Evolutionary conservation across 1,140 invertebrate genomes (phyloP).

Genomic region (Plutomurus gul): DNA sequence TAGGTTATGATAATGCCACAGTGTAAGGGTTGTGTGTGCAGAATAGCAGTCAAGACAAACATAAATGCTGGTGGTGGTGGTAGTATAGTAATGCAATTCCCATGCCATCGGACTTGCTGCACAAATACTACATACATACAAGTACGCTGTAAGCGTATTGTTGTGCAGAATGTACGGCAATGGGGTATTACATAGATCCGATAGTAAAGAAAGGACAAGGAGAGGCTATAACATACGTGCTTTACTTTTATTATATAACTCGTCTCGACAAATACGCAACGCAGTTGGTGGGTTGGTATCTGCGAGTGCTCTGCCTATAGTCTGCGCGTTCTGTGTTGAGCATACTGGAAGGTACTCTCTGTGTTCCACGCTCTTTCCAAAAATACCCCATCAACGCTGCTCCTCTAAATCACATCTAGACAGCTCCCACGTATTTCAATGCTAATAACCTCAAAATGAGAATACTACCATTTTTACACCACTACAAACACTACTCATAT

Average conservation of each 20-base stretch:
- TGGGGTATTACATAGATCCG: too few relatives aligned
- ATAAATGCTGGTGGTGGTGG: too few relatives aligned
- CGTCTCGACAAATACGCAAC: slow-evolving; percentile 12
- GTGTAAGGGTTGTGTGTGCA: too few relatives aligned
- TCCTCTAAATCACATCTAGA: slow-evolving; percentile 5
- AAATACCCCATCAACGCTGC: slow-evolving; percentile 6
- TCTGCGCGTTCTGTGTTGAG: neutral
- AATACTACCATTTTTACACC: too few relatives aligned
- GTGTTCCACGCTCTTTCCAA: neutral
- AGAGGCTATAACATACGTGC: neutral
- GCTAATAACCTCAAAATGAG: slow-evolving; percentile 23
- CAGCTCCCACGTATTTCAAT: slow-evolving; percentile 28
- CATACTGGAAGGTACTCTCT: neutral
- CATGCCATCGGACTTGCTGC: too few relatives aligned
- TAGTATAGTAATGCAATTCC: neutral
- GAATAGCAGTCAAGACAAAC: too few relatives aligned
- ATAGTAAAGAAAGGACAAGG: neutral
- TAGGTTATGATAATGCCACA: too few relatives aligned
- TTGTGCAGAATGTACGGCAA: too few relatives aligned
- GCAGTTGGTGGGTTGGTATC: neutral
- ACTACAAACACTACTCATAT: too few relatives aligned
- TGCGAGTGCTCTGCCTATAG: neutral
- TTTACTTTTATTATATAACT: slow-evolving; percentile 12
- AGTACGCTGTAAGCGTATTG: too few relatives aligned
- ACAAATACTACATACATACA: too few relatives aligned